phyloP scores from a whole-genome alignment of 2,113 vertebrate genomes.

The Peromyscus leucopus region DNA sequence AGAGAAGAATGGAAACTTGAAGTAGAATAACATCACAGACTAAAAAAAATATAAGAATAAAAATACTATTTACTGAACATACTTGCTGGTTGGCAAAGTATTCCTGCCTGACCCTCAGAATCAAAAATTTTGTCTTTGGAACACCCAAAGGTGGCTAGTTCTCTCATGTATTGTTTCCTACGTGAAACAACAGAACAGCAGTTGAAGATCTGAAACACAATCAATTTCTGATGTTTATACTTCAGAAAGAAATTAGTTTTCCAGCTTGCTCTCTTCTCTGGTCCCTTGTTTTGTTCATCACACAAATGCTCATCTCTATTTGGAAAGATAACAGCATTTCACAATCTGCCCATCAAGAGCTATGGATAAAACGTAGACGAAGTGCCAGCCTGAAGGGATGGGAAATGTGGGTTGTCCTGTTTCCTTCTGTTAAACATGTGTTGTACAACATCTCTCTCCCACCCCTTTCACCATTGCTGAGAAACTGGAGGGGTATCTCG shows the following conservation, averaged over 20 bases:
- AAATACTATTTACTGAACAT: neutral
- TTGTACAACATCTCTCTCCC: neutral
- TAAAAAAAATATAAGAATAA: neutral
- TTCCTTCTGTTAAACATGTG: neutral
- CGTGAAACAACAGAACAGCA: slow-evolving; percentile 36
- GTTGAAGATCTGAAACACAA: slow-evolving; percentile 40
- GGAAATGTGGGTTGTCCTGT: neutral
- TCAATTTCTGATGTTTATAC: slow-evolving; percentile 42
- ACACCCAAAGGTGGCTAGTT: neutral
- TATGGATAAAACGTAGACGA: neutral
- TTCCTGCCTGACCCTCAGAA: neutral
- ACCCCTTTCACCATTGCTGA: neutral
- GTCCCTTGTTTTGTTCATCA: slow-evolving; percentile 49
- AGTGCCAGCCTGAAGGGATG: neutral
- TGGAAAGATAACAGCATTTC: neutral
- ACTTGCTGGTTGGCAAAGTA: neutral
- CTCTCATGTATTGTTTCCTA: neutral
- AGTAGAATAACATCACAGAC: slow-evolving; percentile 4
- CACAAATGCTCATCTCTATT: neutral
- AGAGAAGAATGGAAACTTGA: neutral
- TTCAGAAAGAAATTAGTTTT: slow-evolving; percentile 24
- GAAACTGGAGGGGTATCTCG: neutral
- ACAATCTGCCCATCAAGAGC: neutral
- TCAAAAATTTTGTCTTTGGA: neutral
- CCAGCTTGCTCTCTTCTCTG: slow-evolving; percentile 21